phyloP scores from a whole-genome alignment of 2,113 vertebrate species.

The Acanthisitta chloris region DNA sequence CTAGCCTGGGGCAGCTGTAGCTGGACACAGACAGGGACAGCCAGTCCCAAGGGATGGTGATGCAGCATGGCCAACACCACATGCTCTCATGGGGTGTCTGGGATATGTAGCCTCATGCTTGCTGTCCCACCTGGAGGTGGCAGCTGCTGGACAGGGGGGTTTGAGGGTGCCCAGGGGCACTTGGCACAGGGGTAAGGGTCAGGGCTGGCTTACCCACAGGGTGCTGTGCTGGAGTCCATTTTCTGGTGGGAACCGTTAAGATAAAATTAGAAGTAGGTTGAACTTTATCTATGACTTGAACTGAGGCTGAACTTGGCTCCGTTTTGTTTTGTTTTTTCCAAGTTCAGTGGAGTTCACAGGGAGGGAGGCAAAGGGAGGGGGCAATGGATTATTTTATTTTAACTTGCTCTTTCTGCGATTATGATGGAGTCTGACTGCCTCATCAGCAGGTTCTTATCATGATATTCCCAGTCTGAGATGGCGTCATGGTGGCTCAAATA shows the following conservation, averaged over 20 bases:
- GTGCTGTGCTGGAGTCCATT: fast-evolving
- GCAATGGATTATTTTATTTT: not conserved
- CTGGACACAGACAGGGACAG: fast-evolving
- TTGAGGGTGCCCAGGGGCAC: not conserved
- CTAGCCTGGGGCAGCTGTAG: not conserved
- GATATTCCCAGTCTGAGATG: fast-evolving
- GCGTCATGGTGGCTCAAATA: not conserved
- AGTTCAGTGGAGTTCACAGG: slow-evolving; percentile 17
- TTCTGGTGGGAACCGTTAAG: not conserved
- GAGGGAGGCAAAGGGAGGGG: not conserved
- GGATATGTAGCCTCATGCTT: fast-evolving
- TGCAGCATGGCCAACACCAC: too few relatives aligned
- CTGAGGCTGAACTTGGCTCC: not conserved
- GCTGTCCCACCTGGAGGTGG: not conserved
- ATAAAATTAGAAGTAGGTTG: slow-evolving; percentile 35
- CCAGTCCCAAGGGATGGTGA: not conserved
- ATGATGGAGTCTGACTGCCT: not conserved
- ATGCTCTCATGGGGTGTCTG: not conserved
- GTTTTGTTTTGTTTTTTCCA: not conserved
- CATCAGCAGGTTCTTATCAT: not conserved
- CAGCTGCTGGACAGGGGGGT: not conserved
- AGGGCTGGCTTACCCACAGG: not conserved
- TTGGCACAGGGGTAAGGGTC: not conserved
- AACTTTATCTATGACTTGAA: slow-evolving; percentile 8
- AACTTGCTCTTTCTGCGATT: not conserved